These are phyloP conservation scores for Apotomis capreana DNA, from an alignment of 2,888 invertebrate genomes.

Conservation along the genomic window DNA sequence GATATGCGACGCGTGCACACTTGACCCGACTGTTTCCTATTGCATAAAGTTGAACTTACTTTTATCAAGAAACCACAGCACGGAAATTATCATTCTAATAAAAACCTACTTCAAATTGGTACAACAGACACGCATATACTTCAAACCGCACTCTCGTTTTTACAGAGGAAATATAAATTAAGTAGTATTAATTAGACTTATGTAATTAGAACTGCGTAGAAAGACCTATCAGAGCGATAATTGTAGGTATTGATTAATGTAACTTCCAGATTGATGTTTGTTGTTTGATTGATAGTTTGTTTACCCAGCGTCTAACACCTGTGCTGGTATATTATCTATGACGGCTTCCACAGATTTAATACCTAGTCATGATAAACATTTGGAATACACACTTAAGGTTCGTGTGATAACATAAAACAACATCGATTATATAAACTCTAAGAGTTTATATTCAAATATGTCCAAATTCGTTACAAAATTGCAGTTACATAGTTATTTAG, in stretches of 20 bases:
- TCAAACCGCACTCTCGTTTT: neutral
- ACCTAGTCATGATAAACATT: neutral
- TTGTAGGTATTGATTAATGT: neutral
- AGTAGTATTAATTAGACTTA: neutral
- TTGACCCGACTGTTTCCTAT: no score
- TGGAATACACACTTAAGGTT: neutral
- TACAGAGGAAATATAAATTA: neutral
- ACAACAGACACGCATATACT: no score
- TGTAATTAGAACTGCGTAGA: constrained; percentile 5
- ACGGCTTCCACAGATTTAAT: neutral
- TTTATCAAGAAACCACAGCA: no score
- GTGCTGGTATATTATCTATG: neutral
- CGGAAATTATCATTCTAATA: no score
- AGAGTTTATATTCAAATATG: neutral
- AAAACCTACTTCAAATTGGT: no score
- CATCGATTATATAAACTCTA: neutral
- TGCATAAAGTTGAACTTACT: no score
- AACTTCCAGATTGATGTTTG: neutral
- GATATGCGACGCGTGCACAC: no score
- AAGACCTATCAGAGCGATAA: neutral
- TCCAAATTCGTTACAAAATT: neutral
- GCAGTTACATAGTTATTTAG: neutral
- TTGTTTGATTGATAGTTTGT: neutral
- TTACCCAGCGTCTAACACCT: neutral
- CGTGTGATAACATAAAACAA: neutral